Evolutionary conservation across 2,888 invertebrate genomes (phyloP).

Genomic region (Heliconius ismenius): DNA sequence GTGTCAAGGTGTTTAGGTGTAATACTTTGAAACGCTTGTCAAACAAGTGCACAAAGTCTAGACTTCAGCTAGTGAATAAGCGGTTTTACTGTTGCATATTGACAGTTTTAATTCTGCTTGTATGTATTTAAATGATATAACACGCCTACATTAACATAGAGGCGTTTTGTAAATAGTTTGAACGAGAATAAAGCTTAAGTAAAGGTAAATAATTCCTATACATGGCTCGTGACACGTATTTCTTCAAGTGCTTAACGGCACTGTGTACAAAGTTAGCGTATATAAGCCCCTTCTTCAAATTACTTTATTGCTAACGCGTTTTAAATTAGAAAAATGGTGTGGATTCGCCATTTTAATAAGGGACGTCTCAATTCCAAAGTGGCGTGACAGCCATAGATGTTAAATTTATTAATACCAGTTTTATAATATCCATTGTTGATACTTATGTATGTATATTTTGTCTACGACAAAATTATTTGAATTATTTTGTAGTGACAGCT

Average conservation of each 20-base stretch:
- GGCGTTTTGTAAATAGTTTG: conserved; percentile 38
- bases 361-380: conserved; percentile 3
- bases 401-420: conserved; percentile 8
- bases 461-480: conserved; percentile 17
- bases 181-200: conserved; percentile 36
- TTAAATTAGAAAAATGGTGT: conserved; percentile 1
- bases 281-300: conserved; percentile 25
- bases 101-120: conserved; percentile 35
- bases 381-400: background rate
- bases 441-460: conserved; percentile 6
- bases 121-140: conserved; percentile 30
- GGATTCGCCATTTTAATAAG: background rate
- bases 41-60: conserved; percentile 77
- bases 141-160: conserved; percentile 28
- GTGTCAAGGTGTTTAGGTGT: conserved; percentile 51
- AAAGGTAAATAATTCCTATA: conserved; percentile 40
- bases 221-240: conserved; percentile 42
- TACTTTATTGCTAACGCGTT: conserved; percentile 8
- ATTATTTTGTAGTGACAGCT: background rate
- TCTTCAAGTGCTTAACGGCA: conserved; percentile 38
- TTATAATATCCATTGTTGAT: background rate
- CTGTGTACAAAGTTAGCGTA: conserved; percentile 43
- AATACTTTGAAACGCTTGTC: conserved; percentile 74
- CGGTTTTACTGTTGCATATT: conserved; percentile 53
- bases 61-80: conserved; percentile 64